These are phyloP conservation scores for Cyclophora punctaria DNA, from an alignment of 2,888 invertebrate species.

Conservation along the genomic window DNA sequence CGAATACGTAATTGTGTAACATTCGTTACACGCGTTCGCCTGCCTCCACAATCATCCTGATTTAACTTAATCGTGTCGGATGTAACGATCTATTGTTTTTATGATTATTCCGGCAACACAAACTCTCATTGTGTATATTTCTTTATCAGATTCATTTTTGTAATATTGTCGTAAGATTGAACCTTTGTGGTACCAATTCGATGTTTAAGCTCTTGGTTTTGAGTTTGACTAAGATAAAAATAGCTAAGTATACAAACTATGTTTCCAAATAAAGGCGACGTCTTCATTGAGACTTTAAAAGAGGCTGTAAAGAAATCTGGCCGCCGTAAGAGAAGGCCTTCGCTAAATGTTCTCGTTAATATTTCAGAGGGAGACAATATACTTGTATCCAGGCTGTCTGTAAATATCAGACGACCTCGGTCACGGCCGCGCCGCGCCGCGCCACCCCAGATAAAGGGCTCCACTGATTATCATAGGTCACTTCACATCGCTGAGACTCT, in stretches of 20 bases:
- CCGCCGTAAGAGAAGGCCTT: too few species aligned
- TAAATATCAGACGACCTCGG: constrained; percentile 27
- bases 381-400: constrained; percentile 20
- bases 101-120: constrained; percentile 18
- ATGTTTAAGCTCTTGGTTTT: too few species aligned
- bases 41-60: constrained; percentile 23
- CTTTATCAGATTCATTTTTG: too few species aligned
- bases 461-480: constrained; percentile 24
- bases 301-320: too few species aligned
- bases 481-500: constrained; percentile 18
- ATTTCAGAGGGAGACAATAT: constrained; percentile 10
- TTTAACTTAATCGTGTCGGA: constrained; percentile 25
- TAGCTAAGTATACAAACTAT: too few species aligned
- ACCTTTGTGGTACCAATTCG: too few species aligned
- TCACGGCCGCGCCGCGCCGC: constrained; percentile 25
- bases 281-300: too few species aligned
- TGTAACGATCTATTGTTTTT: constrained; percentile 26
- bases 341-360: too few species aligned
- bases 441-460: constrained; percentile 13
- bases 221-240: too few species aligned
- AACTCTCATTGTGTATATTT: constrained; percentile 4
- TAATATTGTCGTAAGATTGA: too few species aligned
- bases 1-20: constrained; percentile 16
- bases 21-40: constrained; percentile 12
- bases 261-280: too few species aligned